A percentile compares a stretch with the other conserved stretches of the same genome.
Evolutionary conservation across 2,888 invertebrate species (phyloP).

Genomic region (Troides aeacus): DNA sequence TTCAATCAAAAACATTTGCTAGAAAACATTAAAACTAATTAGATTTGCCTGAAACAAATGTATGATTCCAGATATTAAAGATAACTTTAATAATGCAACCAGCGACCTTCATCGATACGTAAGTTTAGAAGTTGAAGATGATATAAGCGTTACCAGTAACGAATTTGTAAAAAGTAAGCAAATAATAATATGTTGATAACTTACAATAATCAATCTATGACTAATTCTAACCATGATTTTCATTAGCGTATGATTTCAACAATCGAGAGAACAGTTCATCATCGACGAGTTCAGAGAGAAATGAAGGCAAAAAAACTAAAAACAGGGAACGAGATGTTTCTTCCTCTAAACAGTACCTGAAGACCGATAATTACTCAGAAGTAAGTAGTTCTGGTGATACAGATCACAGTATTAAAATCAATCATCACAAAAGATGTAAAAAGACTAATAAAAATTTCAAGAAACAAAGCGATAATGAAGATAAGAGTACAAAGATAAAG

Average conservation of each 20-base stretch:
- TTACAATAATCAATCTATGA: neutral
- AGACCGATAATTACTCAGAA: conserved; percentile 9
- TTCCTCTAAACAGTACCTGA: conserved; percentile 1
- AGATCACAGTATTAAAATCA: conserved; percentile 19
- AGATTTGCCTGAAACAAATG: neutral
- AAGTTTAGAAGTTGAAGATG: conserved; percentile 30
- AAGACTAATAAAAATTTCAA: conserved; percentile 6
- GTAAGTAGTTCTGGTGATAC: conserved; percentile 29
- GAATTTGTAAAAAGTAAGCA: conserved; percentile 31
- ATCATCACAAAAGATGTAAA: conserved; percentile 7
- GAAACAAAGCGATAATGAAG: conserved; percentile 1
- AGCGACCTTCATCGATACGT: conserved; percentile 12
- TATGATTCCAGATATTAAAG: neutral
- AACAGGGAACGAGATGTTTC: conserved; percentile 2
- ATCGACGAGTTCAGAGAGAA: conserved; percentile 3
- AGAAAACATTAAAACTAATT: too few species aligned
- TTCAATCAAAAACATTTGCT: too few species aligned
- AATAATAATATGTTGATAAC: neutral
- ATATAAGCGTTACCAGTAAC: conserved; percentile 30
- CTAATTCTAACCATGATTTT: conserved; percentile 25
- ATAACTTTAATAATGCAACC: conserved; percentile 13
- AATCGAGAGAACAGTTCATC: conserved; percentile 17
- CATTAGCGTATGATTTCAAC: conserved; percentile 17
- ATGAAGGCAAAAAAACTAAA: neutral
- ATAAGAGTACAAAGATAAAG: neutral